phyloP scores from a whole-genome alignment of 2,888 invertebrate species.

The Pristionchus arcanus region DNA sequence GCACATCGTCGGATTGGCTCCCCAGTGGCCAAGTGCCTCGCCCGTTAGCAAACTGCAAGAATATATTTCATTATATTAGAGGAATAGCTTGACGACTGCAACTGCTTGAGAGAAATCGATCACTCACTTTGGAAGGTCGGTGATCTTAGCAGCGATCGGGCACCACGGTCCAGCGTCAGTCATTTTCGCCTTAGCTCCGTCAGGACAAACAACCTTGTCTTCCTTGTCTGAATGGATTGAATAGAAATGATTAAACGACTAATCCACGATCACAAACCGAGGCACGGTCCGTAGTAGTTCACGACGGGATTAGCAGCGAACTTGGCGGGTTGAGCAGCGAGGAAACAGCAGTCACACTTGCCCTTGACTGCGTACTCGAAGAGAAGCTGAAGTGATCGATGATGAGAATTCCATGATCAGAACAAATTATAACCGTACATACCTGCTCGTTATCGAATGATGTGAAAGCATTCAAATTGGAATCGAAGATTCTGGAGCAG shows the following conservation, averaged over 20 bases:
- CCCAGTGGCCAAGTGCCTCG: not conserved
- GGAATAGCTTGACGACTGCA: not conserved
- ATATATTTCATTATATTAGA: not conserved
- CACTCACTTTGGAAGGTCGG: not conserved
- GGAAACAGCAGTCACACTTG: slow-evolving; percentile 51
- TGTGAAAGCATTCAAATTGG: not conserved
- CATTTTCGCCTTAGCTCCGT: not conserved
- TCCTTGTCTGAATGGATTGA: slow-evolving; percentile 10
- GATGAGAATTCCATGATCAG: too few species aligned
- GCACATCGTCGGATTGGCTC: not conserved
- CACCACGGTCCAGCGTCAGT: slow-evolving; percentile 22
- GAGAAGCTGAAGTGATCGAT: not conserved
- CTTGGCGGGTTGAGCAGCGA: not conserved
- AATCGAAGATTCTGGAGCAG: slow-evolving; percentile 27
- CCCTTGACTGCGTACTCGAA: not conserved
- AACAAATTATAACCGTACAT: too few species aligned
- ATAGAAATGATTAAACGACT: not conserved
- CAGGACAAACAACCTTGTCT: not conserved
- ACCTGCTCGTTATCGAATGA: slow-evolving; percentile 21
- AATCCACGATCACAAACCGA: not conserved
- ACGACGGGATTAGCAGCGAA: slow-evolving; percentile 5
- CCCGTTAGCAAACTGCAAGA: not conserved
- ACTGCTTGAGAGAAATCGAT: not conserved
- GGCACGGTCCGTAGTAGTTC: slow-evolving; percentile 53
- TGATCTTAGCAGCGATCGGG: not conserved